Evolutionary conservation across 2,797 vertebrate genomes (phyloP).

Genomic region (Mycteria americana): DNA sequence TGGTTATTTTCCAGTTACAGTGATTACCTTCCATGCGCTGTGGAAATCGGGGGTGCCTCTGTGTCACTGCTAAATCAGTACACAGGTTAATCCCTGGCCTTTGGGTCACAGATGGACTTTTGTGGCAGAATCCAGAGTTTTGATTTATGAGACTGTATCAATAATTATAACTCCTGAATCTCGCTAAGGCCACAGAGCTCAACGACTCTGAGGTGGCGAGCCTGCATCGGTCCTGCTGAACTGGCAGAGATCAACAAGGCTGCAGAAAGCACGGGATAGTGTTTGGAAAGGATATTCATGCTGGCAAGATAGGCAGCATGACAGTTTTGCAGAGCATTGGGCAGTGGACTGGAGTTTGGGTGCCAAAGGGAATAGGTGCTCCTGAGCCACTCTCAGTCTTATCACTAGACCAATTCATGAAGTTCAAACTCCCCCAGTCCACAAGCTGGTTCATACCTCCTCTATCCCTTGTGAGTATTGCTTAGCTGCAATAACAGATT

Average conservation of each 20-base stretch:
- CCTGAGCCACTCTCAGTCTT: background rate
- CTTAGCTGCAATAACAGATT: background rate
- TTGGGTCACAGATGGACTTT: background rate
- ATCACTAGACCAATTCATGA: background rate
- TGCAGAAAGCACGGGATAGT: background rate
- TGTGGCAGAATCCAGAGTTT: background rate
- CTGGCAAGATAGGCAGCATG: background rate
- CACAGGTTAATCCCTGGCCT: background rate
- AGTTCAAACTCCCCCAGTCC: background rate
- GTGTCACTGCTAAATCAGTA: rapidly evolving
- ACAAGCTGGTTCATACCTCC: background rate
- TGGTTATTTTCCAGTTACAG: background rate
- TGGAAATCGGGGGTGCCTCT: background rate
- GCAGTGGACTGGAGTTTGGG: background rate
- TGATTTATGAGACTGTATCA: background rate
- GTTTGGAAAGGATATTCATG: background rate
- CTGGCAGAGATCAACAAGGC: background rate
- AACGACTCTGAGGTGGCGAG: rapidly evolving
- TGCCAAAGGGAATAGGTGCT: background rate
- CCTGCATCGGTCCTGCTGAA: background rate
- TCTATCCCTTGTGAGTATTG: background rate
- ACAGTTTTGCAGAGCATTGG: background rate
- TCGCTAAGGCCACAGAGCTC: background rate
- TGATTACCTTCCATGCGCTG: background rate
- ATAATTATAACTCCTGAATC: background rate